phyloP scores from a whole-genome alignment of 2,113 vertebrate genomes.

The Heterochromis multidens region DNA sequence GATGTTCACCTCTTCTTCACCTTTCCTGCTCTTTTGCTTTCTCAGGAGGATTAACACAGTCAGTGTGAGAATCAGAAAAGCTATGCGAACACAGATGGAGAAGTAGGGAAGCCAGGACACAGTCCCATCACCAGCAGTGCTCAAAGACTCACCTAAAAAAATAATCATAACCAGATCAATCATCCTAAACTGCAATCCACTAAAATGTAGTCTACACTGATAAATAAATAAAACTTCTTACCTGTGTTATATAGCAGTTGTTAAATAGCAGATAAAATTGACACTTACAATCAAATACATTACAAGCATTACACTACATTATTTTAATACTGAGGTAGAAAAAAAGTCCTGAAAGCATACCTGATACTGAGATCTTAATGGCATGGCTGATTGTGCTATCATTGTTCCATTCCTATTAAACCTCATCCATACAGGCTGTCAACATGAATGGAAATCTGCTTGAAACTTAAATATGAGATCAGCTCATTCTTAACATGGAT shows the following conservation, averaged over 20 bases:
- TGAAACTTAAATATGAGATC: background rate
- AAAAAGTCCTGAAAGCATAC: background rate
- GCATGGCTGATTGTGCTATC: background rate
- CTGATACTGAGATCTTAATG: constrained; percentile 52
- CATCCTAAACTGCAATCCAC: background rate
- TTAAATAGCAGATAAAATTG: too few species aligned
- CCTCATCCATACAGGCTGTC: constrained; percentile 8
- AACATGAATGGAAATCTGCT: background rate
- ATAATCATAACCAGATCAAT: background rate
- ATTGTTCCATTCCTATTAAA: background rate
- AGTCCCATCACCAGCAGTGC: rapidly evolving
- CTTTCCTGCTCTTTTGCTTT: constrained; percentile 26
- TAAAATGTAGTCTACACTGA: background rate
- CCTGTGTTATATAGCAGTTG: background rate
- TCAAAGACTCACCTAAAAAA: background rate
- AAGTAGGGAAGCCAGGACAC: background rate
- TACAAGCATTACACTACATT: too few species aligned
- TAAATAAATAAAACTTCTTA: background rate
- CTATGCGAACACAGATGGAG: background rate
- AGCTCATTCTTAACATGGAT: rapidly evolving
- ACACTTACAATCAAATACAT: too few species aligned
- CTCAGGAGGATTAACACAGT: background rate
- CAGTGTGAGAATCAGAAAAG: background rate
- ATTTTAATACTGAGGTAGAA: background rate
- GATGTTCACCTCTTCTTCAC: too few species aligned